Conservation (phyloP, 2,888 invertebrate species). For the Anticlea derivata region DNA sequence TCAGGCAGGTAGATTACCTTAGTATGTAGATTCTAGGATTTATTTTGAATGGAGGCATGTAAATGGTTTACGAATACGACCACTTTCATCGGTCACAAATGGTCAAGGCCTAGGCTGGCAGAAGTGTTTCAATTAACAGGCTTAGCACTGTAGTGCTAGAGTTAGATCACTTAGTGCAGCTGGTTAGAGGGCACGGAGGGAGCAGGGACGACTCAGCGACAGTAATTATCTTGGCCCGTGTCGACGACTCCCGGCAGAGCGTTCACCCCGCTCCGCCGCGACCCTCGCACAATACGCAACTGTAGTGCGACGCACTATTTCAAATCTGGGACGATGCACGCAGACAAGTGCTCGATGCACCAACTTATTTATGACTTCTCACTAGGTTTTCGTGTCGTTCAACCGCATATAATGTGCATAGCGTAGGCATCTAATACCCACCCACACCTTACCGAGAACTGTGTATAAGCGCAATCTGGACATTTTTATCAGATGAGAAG, state of each 20-base stretch:
- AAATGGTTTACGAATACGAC: too few species aligned
- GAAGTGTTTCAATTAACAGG: constrained; percentile 54
- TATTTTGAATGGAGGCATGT: background rate
- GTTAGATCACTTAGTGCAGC: constrained; percentile 42
- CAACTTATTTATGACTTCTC: constrained; percentile 46
- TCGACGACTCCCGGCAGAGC: constrained; percentile 79
- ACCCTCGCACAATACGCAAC: constrained; percentile 74
- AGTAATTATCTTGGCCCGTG: constrained; percentile 78
- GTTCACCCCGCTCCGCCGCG: constrained; percentile 67
- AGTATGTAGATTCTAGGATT: too few species aligned
- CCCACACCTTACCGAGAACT: constrained; percentile 27
- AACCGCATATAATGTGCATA: constrained; percentile 22
- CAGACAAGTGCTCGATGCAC: constrained; percentile 40
- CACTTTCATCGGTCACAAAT: constrained; percentile 23
- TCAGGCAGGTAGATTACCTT: too few species aligned
- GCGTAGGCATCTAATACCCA: constrained; percentile 15
- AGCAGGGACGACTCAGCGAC: constrained; percentile 69
- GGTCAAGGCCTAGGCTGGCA: constrained; percentile 36
- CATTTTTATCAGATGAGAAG: constrained; percentile 32
- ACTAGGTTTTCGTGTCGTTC: constrained; percentile 49
- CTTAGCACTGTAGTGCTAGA: constrained; percentile 42
- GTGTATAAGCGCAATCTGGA: constrained; percentile 24
- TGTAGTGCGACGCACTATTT: constrained; percentile 64
- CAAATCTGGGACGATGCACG: constrained; percentile 60
- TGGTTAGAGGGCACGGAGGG: constrained; percentile 51